Percentiles rank a stretch among this genome's conserved stretches.
Evolutionary conservation across 2,888 invertebrate genomes (phyloP).

Genomic region (Exephanes ischioxanthus): DNA sequence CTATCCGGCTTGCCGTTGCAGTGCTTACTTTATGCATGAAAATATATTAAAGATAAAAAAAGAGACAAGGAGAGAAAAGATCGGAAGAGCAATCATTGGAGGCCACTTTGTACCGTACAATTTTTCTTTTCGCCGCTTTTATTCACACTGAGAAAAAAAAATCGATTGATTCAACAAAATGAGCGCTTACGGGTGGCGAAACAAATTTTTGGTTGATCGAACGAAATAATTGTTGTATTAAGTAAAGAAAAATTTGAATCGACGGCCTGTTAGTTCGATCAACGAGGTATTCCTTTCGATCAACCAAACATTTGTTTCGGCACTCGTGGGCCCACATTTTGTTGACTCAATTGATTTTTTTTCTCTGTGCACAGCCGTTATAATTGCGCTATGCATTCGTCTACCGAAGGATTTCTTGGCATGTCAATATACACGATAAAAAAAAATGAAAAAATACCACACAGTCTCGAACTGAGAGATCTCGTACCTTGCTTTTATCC

Average conservation of each 20-base stretch:
- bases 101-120: conserved; percentile 42
- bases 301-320: too few relatives aligned
- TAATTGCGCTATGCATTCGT: neutral
- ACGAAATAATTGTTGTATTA: too few relatives aligned
- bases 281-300: too few relatives aligned
- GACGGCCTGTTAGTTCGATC: too few relatives aligned
- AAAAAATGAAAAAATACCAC: neutral
- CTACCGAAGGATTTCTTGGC: neutral
- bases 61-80: conserved; percentile 2
- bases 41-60: conserved; percentile 9
- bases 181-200: too few relatives aligned
- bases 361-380: neutral
- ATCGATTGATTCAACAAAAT: too few relatives aligned
- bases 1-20: conserved; percentile 19
- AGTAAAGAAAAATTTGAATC: too few relatives aligned
- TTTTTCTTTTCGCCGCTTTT: conserved; percentile 16
- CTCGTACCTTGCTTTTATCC: neutral
- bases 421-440: neutral
- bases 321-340: too few relatives aligned
- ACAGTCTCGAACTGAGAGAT: neutral
- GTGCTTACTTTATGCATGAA: conserved; percentile 30
- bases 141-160: neutral
- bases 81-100: conserved; percentile 31
- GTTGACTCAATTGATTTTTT: too few relatives aligned
- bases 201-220: too few relatives aligned